These are phyloP conservation scores for Lasioglossum pauxillum DNA, from an alignment of 2,888 invertebrate species.

Conservation along the genomic window DNA sequence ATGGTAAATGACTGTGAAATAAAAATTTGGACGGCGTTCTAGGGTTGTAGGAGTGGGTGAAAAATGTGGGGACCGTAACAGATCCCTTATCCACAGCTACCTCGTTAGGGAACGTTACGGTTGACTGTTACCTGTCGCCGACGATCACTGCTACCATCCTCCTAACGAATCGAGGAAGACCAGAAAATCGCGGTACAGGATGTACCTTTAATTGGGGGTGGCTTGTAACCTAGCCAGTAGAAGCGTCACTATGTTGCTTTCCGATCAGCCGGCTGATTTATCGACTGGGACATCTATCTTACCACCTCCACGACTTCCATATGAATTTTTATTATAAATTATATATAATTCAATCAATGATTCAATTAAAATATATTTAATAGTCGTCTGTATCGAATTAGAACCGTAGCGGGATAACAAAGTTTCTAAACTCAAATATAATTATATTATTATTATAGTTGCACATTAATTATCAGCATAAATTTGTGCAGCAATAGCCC, in stretches of 20 bases:
- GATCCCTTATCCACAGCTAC: constrained; percentile 12
- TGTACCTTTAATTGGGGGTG: constrained; percentile 50
- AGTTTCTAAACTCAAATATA: no score
- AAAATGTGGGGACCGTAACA: constrained; percentile 4
- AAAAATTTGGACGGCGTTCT: no score
- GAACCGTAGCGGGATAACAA: no score
- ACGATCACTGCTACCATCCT: constrained; percentile 9
- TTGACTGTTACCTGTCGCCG: constrained; percentile 26
- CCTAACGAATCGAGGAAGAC: constrained; percentile 40
- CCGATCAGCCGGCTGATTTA: constrained; percentile 38
- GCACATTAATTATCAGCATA: no score
- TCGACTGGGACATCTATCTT: constrained; percentile 18
- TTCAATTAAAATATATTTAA: no score
- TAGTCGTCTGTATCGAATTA: no score
- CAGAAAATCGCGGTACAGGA: constrained; percentile 45
- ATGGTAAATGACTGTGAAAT: no score
- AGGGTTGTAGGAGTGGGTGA: background rate
- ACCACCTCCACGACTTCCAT: constrained; percentile 12
- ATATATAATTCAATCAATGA: no score
- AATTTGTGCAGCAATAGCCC: no score
- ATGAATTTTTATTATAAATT: background rate
- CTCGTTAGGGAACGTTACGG: constrained; percentile 41
- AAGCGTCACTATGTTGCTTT: constrained; percentile 11
- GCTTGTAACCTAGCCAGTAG: constrained; percentile 10
- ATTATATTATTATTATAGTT: no score